Evolutionary conservation across 2,113 vertebrate species (phyloP).

Genomic region (Cebus imitator): DNA sequence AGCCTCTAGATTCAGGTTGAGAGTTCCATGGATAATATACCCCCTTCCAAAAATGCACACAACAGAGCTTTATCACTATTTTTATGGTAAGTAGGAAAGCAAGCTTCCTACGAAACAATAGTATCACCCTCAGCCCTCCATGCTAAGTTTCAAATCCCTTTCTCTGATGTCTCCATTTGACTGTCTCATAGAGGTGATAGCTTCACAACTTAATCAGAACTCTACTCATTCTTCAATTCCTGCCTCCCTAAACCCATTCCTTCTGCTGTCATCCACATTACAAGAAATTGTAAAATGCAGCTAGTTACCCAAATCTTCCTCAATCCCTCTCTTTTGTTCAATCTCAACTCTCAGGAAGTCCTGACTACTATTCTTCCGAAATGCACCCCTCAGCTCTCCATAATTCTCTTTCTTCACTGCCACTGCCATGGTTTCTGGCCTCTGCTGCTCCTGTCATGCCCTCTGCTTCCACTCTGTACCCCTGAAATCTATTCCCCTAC

Average conservation of each 20-base stretch:
- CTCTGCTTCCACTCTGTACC: background rate
- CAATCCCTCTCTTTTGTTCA: background rate
- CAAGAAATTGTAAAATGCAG: background rate
- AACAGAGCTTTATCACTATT: background rate
- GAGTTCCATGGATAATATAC: background rate
- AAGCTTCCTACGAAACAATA: background rate
- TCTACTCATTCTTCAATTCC: background rate
- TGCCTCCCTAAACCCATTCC: background rate
- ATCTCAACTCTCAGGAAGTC: background rate
- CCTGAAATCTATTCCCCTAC: background rate
- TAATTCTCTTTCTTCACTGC: background rate
- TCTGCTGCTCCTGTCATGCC: background rate
- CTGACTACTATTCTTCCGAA: background rate
- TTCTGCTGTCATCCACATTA: background rate
- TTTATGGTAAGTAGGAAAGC: background rate
- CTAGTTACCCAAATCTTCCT: background rate
- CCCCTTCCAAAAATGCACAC: background rate
- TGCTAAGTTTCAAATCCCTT: background rate
- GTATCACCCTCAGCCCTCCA: fast-evolving
- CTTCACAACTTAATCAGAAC: background rate
- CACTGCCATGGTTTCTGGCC: background rate
- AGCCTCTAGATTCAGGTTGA: background rate
- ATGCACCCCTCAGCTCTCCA: fast-evolving
- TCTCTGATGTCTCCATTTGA: background rate
- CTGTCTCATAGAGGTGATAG: background rate